Conservation (phyloP, 2,797 vertebrate genomes). For the Allobates femoralis region DNA sequence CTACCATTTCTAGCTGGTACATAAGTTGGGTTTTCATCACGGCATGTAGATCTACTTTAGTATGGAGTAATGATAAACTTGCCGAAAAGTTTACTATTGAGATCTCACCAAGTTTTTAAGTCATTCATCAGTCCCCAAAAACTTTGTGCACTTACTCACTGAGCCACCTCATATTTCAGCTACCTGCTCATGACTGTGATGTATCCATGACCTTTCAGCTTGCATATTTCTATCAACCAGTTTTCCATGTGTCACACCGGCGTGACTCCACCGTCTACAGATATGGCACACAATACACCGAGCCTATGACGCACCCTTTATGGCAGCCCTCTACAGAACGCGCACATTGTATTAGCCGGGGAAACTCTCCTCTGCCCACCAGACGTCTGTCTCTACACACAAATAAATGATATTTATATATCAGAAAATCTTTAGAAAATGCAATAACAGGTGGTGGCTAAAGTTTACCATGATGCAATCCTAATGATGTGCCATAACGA, state of each 20-base stretch:
- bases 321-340: neutral
- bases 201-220: neutral
- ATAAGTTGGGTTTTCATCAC: too few species aligned
- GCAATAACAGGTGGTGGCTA: constrained; percentile 24
- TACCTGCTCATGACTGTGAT: neutral
- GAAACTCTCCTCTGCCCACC: constrained; percentile 41
- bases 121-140: neutral
- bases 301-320: neutral
- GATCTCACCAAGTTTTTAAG: neutral
- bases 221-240: neutral
- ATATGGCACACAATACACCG: neutral
- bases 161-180: neutral
- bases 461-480: constrained; percentile 25
- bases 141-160: neutral
- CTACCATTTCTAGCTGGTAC: too few species aligned
- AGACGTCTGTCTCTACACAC: constrained; percentile 23
- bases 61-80: too few species aligned
- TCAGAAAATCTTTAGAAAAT: neutral
- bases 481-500: constrained; percentile 14
- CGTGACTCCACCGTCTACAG: neutral
- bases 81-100: too few species aligned
- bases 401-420: constrained; percentile 49
- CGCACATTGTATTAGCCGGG: constrained; percentile 37
- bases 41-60: too few species aligned
- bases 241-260: neutral